Evolutionary conservation across 2,888 invertebrate genomes (phyloP).

Genomic region (Sphaerophoria taeniata): DNA sequence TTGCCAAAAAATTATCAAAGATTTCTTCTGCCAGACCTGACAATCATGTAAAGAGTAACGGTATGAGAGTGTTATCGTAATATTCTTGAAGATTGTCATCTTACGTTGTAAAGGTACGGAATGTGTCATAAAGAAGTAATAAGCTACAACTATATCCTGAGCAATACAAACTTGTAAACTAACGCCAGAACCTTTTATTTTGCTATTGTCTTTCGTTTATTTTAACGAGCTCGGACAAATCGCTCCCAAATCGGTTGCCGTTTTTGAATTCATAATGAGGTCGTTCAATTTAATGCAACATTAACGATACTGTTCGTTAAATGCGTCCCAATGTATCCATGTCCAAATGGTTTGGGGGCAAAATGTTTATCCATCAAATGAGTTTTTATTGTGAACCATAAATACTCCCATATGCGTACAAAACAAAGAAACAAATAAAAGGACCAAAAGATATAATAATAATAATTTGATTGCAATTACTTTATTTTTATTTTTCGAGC

Average conservation of each 20-base stretch:
- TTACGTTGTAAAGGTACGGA: too few species aligned
- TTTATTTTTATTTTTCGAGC: conserved; percentile 40
- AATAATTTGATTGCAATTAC: conserved; percentile 64
- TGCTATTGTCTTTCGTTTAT: too few species aligned
- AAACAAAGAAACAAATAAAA: background rate
- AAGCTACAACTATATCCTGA: too few species aligned
- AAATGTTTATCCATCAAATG: conserved; percentile 58
- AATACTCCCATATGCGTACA: conserved; percentile 30
- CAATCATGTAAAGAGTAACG: too few species aligned
- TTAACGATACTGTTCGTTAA: conserved; percentile 31
- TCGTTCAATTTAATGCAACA: conserved; percentile 58
- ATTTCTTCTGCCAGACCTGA: too few species aligned
- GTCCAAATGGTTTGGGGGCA: background rate
- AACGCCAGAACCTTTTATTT: too few species aligned
- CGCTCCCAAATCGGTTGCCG: conserved; percentile 1
- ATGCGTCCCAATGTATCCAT: background rate
- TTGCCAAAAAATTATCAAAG: too few species aligned
- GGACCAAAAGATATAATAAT: conserved; percentile 42
- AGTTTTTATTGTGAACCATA: conserved; percentile 57
- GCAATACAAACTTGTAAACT: too few species aligned
- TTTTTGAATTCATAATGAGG: conserved; percentile 53
- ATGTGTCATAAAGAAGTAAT: too few species aligned
- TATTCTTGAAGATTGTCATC: too few species aligned
- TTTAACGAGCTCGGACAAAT: background rate
- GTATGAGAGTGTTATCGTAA: too few species aligned